Evolutionary conservation across 2,797 vertebrate species (phyloP).

Genomic region (Bovichtus diacanthus): DNA sequence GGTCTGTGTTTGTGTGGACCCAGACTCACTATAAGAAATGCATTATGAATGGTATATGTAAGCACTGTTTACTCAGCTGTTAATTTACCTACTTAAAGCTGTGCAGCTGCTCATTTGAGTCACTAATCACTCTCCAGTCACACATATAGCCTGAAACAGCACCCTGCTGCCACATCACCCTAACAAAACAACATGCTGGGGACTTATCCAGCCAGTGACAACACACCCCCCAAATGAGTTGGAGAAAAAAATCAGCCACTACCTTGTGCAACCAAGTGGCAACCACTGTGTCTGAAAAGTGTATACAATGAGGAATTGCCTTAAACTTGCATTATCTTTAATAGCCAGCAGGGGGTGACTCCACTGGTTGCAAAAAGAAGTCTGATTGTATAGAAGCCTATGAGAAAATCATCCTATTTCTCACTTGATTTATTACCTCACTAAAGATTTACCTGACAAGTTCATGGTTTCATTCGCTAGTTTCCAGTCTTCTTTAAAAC

Average conservation of each 20-base stretch:
- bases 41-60: slow-evolving; percentile 34
- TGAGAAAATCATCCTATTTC: no score
- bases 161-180: slow-evolving; percentile 71
- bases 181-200: slow-evolving; percentile 56
- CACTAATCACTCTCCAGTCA: slow-evolving; percentile 69
- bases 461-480: no score
- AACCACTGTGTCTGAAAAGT: no score
- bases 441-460: no score
- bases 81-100: slow-evolving; percentile 63
- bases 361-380: no score
- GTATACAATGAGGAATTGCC: no score
- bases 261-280: not conserved
- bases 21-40: slow-evolving; percentile 7
- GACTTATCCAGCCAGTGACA: slow-evolving; percentile 54
- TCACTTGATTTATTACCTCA: no score
- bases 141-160: slow-evolving; percentile 60
- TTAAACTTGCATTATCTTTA: no score
- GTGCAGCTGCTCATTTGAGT: slow-evolving; percentile 53
- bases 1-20: not conserved
- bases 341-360: no score
- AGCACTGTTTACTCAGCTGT: slow-evolving; percentile 66
- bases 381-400: no score
- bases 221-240: slow-evolving; percentile 32
- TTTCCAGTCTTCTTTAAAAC: no score
- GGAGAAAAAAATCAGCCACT: slow-evolving; percentile 48